Evolutionary conservation across 1,140 invertebrate species (phyloP).

Genomic region (Coptotermes formosanus): DNA sequence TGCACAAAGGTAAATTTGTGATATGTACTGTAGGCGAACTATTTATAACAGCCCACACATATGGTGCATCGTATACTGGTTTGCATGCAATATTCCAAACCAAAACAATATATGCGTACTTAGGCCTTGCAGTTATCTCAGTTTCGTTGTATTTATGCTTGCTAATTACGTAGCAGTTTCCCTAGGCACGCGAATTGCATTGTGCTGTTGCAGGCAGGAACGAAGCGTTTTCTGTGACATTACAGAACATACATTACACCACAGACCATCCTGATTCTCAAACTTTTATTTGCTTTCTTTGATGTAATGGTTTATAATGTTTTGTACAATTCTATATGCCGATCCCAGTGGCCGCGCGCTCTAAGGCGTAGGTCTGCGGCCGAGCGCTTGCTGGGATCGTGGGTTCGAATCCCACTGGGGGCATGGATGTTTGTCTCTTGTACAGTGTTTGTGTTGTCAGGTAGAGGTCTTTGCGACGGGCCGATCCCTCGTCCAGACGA

Average conservation of each 20-base stretch:
- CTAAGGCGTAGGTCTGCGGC: too few relatives aligned
- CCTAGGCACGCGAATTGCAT: background rate
- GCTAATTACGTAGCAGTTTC: background rate
- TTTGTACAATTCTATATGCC: background rate
- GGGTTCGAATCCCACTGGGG: too few relatives aligned
- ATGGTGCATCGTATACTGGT: background rate
- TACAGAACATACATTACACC: background rate
- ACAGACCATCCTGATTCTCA: background rate
- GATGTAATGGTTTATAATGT: background rate
- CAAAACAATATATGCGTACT: background rate
- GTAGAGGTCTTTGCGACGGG: too few relatives aligned
- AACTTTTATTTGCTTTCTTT: background rate
- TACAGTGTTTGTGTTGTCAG: too few relatives aligned
- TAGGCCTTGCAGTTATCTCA: background rate
- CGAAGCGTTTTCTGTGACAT: background rate
- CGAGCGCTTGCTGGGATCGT: too few relatives aligned
- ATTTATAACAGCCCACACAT: too few relatives aligned
- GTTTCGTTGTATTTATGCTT: background rate
- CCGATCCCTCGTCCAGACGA: too few relatives aligned
- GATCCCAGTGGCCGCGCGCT: too few relatives aligned
- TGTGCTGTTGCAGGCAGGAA: background rate
- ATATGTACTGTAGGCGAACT: too few relatives aligned
- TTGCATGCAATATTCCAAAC: background rate
- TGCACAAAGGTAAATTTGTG: too few relatives aligned
- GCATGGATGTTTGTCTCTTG: too few relatives aligned